Conservation (phyloP, 2,797 vertebrate genomes). For the Denticeps clupeoides region DNA sequence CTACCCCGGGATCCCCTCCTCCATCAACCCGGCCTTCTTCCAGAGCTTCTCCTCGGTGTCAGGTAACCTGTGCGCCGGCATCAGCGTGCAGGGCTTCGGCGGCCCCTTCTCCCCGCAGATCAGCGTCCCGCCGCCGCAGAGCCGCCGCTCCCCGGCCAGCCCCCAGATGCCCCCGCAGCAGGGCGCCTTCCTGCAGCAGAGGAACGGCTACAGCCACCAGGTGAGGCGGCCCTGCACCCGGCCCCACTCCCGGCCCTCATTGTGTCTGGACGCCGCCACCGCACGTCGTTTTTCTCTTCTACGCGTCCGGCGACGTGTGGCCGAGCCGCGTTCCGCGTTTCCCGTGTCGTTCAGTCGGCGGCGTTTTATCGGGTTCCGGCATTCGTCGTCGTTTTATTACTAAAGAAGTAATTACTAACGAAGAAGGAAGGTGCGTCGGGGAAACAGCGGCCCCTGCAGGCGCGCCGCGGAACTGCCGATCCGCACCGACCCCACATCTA, state of each 20-base stretch:
- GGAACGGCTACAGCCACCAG: constrained; percentile 94
- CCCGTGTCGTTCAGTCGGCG: no score
- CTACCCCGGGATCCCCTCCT: constrained; percentile 83
- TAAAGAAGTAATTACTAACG: no score
- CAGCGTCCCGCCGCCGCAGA: constrained; percentile 71
- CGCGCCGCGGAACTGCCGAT: no score
- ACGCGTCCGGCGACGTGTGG: no score
- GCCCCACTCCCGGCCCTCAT: constrained; percentile 5
- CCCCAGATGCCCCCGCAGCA: constrained; percentile 81
- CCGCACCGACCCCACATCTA: no score
- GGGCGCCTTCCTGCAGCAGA: constrained; percentile 84
- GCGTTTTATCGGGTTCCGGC: no score
- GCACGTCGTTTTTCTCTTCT: no score
- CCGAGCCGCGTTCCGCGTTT: no score
- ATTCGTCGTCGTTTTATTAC: no score
- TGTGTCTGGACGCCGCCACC: no score
- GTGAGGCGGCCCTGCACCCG: constrained; percentile 46
- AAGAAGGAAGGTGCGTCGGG: no score
- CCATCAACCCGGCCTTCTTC: constrained; percentile 90
- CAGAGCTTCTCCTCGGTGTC: constrained; percentile 83
- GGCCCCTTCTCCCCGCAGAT: constrained; percentile 82
- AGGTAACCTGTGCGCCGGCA: constrained; percentile 74
- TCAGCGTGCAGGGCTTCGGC: constrained; percentile 70
- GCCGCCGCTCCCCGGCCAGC: constrained; percentile 79
- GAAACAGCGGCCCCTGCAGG: no score